Conservation (phyloP, 1,140 invertebrate species). For the Lordiphosa clarofinis region DNA sequence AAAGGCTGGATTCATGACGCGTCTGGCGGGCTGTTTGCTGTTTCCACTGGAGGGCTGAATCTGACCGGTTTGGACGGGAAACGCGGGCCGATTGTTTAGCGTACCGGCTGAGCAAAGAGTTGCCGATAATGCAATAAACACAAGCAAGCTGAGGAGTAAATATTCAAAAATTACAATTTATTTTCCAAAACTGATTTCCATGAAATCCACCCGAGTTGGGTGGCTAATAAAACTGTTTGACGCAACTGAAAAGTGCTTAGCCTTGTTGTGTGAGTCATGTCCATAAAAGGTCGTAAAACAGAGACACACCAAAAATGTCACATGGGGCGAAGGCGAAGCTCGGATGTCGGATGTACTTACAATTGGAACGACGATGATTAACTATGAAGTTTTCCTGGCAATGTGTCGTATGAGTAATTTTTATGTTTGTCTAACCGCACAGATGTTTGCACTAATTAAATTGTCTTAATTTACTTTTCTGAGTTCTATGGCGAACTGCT, state of each 20-base stretch:
- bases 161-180: constrained; percentile 1
- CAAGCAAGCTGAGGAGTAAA: constrained; percentile 36
- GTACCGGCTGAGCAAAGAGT: constrained; percentile 59
- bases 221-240: not conserved
- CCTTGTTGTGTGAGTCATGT: constrained; percentile 32
- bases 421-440: constrained; percentile 1
- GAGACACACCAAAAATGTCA: constrained; percentile 18
- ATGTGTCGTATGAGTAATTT: constrained; percentile 38
- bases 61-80: constrained; percentile 56
- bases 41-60: constrained; percentile 44
- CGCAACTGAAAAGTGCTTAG: not conserved
- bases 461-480: constrained; percentile 2
- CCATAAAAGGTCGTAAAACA: constrained; percentile 48
- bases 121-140: constrained; percentile 44
- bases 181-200: not conserved
- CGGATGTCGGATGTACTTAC: constrained; percentile 39
- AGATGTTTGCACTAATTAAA: constrained; percentile 31
- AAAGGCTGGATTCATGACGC: constrained; percentile 83
- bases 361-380: constrained; percentile 14
- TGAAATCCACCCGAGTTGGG: constrained; percentile 2
- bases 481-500: constrained; percentile 44
- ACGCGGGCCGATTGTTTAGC: constrained; percentile 59
- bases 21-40: constrained; percentile 58
- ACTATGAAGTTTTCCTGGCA: constrained; percentile 3
- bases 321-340: not conserved